Conservation (phyloP, 2,797 vertebrate species). For the Melanotaenia maccullochi region DNA sequence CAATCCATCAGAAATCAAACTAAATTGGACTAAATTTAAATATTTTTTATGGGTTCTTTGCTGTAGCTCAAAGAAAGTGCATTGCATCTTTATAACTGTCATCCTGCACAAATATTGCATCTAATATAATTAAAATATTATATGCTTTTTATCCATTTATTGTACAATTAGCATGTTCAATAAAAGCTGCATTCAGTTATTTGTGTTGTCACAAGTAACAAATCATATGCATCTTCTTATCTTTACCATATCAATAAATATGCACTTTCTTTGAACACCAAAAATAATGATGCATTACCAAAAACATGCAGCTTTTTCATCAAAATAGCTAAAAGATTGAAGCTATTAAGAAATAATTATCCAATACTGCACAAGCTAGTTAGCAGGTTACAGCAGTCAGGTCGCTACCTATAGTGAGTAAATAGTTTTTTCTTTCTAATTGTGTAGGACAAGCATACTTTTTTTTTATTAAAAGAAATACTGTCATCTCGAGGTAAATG, state of each 20-base stretch:
- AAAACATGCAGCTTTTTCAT: neutral
- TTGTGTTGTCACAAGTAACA: neutral
- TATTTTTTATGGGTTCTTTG: neutral
- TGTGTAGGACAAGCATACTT: neutral
- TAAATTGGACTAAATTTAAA: neutral
- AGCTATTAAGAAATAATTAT: neutral
- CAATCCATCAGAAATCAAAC: neutral
- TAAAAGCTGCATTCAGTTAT: neutral
- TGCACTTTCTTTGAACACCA: neutral
- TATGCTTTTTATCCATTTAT: neutral
- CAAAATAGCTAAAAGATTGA: neutral
- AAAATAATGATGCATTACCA: neutral
- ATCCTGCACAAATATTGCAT: neutral
- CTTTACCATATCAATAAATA: neutral
- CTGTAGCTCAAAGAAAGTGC: neutral
- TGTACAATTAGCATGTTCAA: neutral
- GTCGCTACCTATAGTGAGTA: neutral
- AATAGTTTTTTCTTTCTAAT: neutral
- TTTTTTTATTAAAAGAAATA: neutral
- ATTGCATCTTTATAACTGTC: neutral
- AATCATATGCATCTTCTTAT: neutral
- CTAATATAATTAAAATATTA: neutral
- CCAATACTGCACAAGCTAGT: neutral
- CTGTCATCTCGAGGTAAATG: neutral
- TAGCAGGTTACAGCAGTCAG: neutral